Conservation (phyloP, 1,140 invertebrate species). For the Drusus annulatus region DNA sequence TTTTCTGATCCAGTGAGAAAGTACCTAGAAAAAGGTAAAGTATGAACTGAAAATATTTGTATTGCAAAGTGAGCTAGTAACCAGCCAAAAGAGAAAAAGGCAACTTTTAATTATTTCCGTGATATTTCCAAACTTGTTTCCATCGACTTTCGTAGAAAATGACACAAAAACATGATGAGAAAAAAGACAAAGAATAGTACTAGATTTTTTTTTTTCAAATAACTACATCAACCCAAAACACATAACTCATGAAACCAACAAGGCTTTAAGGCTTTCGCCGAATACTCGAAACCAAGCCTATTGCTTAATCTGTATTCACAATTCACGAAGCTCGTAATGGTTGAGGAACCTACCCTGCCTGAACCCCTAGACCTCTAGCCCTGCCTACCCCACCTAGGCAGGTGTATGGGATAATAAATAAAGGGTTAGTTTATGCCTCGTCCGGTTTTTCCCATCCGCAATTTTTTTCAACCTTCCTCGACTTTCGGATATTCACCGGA, state of each 20-base stretch:
- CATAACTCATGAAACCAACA: not conserved
- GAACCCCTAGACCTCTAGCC: not conserved
- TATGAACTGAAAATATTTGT: too few relatives aligned
- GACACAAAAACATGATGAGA: not conserved
- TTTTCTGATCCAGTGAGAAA: too few relatives aligned
- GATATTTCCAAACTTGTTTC: not conserved
- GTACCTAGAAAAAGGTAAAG: too few relatives aligned
- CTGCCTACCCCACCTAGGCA: not conserved
- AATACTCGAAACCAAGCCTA: not conserved
- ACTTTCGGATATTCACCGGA: constrained; percentile 17
- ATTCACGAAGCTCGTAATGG: not conserved
- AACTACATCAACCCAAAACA: not conserved
- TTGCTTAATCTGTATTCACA: constrained; percentile 18
- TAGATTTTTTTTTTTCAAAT: not conserved
- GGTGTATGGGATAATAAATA: constrained; percentile 27
- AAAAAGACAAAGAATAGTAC: not conserved
- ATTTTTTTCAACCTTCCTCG: constrained; percentile 16
- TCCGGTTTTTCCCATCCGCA: constrained; percentile 25
- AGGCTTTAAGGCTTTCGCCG: not conserved
- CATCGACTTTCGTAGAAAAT: not conserved
- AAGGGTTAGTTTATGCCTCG: constrained; percentile 30
- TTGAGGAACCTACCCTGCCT: not conserved
- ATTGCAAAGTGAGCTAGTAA: too few relatives aligned
- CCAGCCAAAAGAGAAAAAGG: too few relatives aligned
- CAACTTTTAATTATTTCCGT: too few relatives aligned